Evolutionary conservation across 2,797 vertebrate genomes (phyloP), one percentile per base, ranked within the genome.

Genomic region (Myiotriccus ornatus): DNA sequence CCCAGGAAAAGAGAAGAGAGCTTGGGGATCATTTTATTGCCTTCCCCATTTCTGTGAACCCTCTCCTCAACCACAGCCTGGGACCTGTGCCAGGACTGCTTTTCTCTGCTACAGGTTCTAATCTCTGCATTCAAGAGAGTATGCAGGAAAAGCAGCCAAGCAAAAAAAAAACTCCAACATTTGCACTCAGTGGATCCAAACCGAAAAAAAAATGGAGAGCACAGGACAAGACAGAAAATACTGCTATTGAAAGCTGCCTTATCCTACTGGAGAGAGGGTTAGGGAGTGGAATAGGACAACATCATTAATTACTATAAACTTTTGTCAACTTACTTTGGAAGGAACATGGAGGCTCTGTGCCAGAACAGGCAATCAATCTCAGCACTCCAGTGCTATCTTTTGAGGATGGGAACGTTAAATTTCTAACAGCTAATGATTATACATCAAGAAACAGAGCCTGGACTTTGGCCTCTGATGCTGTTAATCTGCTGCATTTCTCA

Each of bases 371-470:
- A 86, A 60, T 77, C 77, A 8, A 32, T 57, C 92, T 95, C 93
- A 87, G 95, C 34, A 83, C 20, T 87, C 89, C 2, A 12, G 75
- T 4, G 3, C 70, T 96, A 93, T 94, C 91, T 96, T 92, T 81
- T 68, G 44, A 84, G 63, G 55, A 91, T 67, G 23, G 43, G 56
- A 91, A 70, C 77, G 57, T 77, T 76, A 84, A 83, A 73, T 82
- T 74, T 94, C 80, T 82, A 80, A 91, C 77, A 87, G 95, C 74
- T 97, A 96, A 96, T 96, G 89, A 97, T 97, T 97, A 97, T 77
- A 94, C 95, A 96, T 84, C 74, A 79, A 84, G 85, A 70, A 94
- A 90, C 77, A 84, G 79, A 91, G 60, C 68, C 41, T 89, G 95
- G 56, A 96, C 96, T 97, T 97, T 68, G 85, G 22, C 68, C 83